phyloP scores from a whole-genome alignment of 1,140 invertebrate species.

The Trypoxylus dichotomus region DNA sequence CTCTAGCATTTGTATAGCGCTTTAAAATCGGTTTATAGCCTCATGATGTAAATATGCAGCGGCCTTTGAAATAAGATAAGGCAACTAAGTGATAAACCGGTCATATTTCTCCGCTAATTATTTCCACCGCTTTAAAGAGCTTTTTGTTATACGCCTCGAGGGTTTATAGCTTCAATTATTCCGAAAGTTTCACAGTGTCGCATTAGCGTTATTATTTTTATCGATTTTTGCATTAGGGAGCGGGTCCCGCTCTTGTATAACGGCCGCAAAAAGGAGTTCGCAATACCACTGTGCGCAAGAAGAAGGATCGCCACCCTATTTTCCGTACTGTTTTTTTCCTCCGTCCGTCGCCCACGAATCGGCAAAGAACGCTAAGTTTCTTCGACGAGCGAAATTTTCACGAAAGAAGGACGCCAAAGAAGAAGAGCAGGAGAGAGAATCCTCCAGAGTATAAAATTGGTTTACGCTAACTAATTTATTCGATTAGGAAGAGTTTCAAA shows the following conservation, averaged over 20 bases:
- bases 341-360: neutral
- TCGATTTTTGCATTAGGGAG: conserved; percentile 5
- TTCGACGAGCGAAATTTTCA: neutral
- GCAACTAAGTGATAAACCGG: conserved; percentile 1
- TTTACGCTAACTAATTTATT: conserved; percentile 13
- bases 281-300: neutral
- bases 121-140: neutral
- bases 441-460: conserved; percentile 12
- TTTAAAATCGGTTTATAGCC: conserved; percentile 9
- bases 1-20: neutral
- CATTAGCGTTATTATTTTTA: conserved; percentile 23
- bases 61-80: neutral
- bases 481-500: neutral
- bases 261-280: neutral
- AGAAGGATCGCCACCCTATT: neutral
- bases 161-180: conserved; percentile 15
- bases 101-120: conserved; percentile 16
- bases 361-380: neutral
- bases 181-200: conserved; percentile 17
- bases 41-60: neutral
- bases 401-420: neutral
- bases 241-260: too few relatives aligned
- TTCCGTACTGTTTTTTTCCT: neutral
- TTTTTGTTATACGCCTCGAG: neutral
- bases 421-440: neutral